A percentile compares a stretch with the other conserved stretches of the same genome.
Evolutionary conservation across 2,797 vertebrate species (phyloP).

Genomic region (Apogon talboti): DNA sequence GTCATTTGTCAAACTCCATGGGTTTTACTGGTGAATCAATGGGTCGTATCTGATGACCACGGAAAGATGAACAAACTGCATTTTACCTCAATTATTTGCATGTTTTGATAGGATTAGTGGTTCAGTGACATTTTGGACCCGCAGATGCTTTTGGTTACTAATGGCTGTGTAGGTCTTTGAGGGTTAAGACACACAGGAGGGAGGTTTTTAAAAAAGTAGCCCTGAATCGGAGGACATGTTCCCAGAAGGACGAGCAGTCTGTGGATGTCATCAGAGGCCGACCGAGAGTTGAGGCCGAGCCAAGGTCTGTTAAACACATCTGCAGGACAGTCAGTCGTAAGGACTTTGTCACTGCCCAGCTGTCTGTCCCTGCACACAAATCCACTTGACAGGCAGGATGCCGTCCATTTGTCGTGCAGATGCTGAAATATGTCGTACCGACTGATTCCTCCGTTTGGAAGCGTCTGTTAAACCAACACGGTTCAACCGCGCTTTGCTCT

Average conservation of each 20-base stretch:
- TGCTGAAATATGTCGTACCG: conserved; percentile 40
- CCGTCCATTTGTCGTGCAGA: conserved; percentile 55
- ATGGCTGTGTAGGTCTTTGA: no score
- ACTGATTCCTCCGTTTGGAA: conserved; percentile 33
- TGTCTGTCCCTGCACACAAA: conserved; percentile 62
- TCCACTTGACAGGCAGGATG: conserved; percentile 68
- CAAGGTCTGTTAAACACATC: conserved; percentile 80
- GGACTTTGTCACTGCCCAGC: conserved; percentile 48
- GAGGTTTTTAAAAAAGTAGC: conserved; percentile 52
- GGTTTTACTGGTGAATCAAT: no score
- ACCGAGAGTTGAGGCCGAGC: conserved; percentile 51
- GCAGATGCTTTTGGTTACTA: no score
- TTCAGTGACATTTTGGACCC: no score
- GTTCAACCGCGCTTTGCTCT: conserved; percentile 7
- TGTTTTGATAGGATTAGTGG: no score
- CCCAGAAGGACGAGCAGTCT: conserved; percentile 62
- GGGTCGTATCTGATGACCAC: no score
- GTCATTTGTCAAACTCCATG: no score
- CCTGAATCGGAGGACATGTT: conserved; percentile 60
- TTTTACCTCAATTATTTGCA: no score
- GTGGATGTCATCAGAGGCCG: conserved; percentile 80
- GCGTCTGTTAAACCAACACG: conserved; percentile 4
- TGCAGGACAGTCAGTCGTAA: conserved; percentile 43
- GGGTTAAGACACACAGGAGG: conserved; percentile 43
- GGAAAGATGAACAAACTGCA: no score